Percentiles rank a stretch among this genome's conserved stretches.
These are phyloP conservation scores for Xiphorhynchus erythropygius DNA, from an alignment of 2,797 vertebrate species.

Conservation along the genomic window DNA sequence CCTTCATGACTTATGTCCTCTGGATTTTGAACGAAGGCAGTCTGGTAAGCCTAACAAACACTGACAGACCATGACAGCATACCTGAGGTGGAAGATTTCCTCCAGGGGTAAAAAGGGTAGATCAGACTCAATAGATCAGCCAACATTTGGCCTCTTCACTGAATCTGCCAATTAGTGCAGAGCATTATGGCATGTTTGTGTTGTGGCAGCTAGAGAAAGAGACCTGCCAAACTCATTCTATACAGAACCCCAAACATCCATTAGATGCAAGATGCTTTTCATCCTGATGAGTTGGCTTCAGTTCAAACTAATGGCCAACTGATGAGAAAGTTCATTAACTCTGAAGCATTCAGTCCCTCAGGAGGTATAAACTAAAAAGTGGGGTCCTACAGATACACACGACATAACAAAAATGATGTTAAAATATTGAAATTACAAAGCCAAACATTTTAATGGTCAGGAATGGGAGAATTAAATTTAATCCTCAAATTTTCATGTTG, in stretches of 20 bases:
- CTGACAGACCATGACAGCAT: neutral
- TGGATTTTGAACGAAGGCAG: neutral
- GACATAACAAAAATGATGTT: conserved; percentile 39
- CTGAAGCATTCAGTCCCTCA: conserved; percentile 51
- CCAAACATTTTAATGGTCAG: conserved; percentile 6
- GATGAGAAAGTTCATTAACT: conserved; percentile 69
- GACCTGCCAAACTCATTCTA: conserved; percentile 69
- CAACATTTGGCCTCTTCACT: conserved; percentile 54
- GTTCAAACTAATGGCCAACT: conserved; percentile 58
- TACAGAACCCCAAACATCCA: conserved; percentile 64
- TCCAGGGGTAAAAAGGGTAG: conserved; percentile 28
- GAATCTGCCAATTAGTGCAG: conserved; percentile 56
- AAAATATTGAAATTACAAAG: conserved; percentile 58
- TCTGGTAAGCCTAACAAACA: conserved; percentile 17
- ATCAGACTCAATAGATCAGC: conserved; percentile 48
- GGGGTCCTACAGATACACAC: conserved; percentile 53
- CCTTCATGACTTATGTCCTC: neutral
- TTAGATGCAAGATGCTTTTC: conserved; percentile 67
- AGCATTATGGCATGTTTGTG: conserved; percentile 61
- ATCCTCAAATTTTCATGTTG: conserved; percentile 5
- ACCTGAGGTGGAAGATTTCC: conserved; percentile 54
- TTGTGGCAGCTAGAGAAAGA: conserved; percentile 63
- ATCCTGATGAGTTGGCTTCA: conserved; percentile 62
- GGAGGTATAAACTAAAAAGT: conserved; percentile 63
- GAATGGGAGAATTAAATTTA: conserved; percentile 38